Evolutionary conservation across 2,888 invertebrate species (phyloP).

Genomic region (Disparrhopalites patrizii): DNA sequence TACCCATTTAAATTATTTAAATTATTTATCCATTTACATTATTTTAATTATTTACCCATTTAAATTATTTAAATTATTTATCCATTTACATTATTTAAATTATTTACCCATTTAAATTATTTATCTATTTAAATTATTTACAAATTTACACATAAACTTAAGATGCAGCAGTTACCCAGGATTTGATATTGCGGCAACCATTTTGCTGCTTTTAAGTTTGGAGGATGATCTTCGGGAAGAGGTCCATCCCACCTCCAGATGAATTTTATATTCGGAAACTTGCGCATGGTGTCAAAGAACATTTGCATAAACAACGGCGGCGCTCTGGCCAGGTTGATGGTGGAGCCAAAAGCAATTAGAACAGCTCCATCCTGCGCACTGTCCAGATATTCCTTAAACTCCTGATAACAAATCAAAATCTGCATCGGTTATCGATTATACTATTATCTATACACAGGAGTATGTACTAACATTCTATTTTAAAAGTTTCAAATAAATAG

Average conservation of each 20-base stretch:
- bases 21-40: too few species aligned
- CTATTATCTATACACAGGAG: background rate
- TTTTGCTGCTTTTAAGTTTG: constrained; percentile 34
- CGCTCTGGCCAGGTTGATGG: constrained; percentile 33
- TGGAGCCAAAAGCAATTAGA: constrained; percentile 43
- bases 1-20: too few species aligned
- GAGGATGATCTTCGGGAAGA: constrained; percentile 27
- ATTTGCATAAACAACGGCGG: constrained; percentile 29
- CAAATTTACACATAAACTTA: background rate
- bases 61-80: too few species aligned
- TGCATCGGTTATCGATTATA: background rate
- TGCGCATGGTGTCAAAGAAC: constrained; percentile 36
- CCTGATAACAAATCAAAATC: constrained; percentile 1
- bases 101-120: background rate
- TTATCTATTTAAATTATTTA: background rate
- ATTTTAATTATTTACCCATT: too few species aligned
- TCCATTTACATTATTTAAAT: too few species aligned
- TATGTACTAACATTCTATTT: background rate
- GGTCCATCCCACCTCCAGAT: constrained; percentile 40
- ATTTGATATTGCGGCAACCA: constrained; percentile 44
- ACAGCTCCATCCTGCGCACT: constrained; percentile 34
- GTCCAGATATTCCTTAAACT: constrained; percentile 35
- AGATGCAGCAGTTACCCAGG: constrained; percentile 32
- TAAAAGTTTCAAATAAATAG: background rate
- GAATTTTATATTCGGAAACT: constrained; percentile 33